Conservation (phyloP, 2,113 vertebrate genomes). For the Poicephalus gulielmi region DNA sequence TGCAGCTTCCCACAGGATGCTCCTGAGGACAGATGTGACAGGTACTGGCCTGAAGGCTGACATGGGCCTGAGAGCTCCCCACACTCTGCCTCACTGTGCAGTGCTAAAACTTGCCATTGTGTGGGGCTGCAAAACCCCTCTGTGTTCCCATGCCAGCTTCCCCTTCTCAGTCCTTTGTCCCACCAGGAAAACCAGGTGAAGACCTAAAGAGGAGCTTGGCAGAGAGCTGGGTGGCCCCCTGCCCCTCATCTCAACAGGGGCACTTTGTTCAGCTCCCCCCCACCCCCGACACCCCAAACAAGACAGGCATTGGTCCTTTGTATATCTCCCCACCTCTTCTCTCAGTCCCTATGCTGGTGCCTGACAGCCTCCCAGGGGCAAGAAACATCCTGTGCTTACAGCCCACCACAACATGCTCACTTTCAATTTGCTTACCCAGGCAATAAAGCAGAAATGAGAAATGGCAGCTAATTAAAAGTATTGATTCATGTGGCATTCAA, state of each 20-base stretch:
- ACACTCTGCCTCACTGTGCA: not conserved
- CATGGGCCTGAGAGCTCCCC: not conserved
- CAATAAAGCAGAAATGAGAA: slow-evolving; percentile 62
- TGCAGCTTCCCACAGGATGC: not conserved
- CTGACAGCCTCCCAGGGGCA: not conserved
- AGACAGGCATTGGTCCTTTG: not conserved
- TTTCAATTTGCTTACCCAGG: slow-evolving; percentile 65
- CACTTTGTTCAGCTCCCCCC: not conserved
- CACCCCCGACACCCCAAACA: not conserved
- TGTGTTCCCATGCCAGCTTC: not conserved
- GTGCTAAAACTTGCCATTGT: not conserved
- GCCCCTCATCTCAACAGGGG: not conserved
- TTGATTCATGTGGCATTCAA: slow-evolving; percentile 53
- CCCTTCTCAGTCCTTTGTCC: not conserved
- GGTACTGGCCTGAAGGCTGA: not conserved
- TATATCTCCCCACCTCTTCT: not conserved
- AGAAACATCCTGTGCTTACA: slow-evolving; percentile 17
- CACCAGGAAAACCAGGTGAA: not conserved
- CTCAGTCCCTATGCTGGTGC: not conserved
- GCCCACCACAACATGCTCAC: slow-evolving; percentile 37
- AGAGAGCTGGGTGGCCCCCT: not conserved
- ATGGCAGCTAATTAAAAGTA: slow-evolving; percentile 72
- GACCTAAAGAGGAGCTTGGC: not conserved
- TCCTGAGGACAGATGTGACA: not conserved
- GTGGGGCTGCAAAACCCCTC: not conserved